phyloP scores from a whole-genome alignment of 2,888 invertebrate species.

The Drosophila pseudotakahashii region DNA sequence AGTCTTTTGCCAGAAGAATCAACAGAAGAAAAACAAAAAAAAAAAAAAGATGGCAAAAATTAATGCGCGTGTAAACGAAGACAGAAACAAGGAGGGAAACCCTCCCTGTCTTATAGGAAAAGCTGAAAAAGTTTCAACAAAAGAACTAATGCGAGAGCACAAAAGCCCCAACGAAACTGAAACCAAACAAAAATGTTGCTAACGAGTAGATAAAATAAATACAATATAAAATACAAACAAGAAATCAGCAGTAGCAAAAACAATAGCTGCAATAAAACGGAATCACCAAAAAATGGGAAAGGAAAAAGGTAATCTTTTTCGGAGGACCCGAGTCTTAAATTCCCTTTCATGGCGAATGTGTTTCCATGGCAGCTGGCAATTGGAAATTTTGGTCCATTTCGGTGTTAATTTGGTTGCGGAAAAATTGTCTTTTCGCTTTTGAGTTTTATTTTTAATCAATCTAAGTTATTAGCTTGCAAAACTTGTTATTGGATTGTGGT shows the following conservation, averaged over 20 bases:
- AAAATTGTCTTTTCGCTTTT: not conserved
- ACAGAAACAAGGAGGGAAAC: conserved; percentile 16
- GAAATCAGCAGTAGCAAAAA: conserved; percentile 18
- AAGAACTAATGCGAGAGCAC: conserved; percentile 36
- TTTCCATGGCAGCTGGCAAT: conserved; percentile 2
- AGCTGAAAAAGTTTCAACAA: conserved; percentile 30
- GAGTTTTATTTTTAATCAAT: not conserved
- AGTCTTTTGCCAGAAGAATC: conserved; percentile 29
- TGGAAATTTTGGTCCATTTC: not conserved
- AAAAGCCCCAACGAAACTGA: conserved; percentile 49
- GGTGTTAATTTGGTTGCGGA: not conserved
- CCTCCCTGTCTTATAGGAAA: conserved; percentile 12
- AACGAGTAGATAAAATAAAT: conserved; percentile 66
- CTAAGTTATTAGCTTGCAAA: not conserved
- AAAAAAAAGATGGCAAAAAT: conserved; percentile 55
- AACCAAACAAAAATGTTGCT: conserved; percentile 55
- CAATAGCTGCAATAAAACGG: conserved; percentile 12
- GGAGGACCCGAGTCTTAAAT: conserved; percentile 2
- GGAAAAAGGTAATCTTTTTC: conserved; percentile 4
- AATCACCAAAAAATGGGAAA: conserved; percentile 16
- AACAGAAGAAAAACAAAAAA: conserved; percentile 26
- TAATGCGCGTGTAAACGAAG: conserved; percentile 64
- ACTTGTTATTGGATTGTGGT: conserved; percentile 9
- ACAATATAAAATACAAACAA: conserved; percentile 41
- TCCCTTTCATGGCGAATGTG: conserved; percentile 9